A percentile compares a stretch with the other conserved stretches of the same genome.
These are phyloP conservation scores for Metridium senile DNA, from an alignment of 92 coral and sea anemone genomes.

Conservation along the genomic window DNA sequence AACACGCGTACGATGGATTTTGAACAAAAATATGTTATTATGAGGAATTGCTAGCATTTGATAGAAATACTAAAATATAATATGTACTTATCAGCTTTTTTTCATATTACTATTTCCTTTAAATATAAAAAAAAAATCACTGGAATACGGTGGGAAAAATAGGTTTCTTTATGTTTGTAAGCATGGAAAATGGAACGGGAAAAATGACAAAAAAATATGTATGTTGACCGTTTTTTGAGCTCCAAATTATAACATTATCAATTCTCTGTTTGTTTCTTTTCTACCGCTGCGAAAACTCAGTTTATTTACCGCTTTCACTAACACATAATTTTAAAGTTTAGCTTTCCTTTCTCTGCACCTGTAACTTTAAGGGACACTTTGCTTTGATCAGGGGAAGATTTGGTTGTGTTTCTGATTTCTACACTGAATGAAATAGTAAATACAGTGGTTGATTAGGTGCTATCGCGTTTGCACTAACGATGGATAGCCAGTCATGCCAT, in stretches of 20 bases:
- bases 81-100: too few relatives aligned
- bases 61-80: too few relatives aligned
- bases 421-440: background rate
- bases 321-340: conserved; percentile 1
- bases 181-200: too few relatives aligned
- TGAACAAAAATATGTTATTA: too few relatives aligned
- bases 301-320: background rate
- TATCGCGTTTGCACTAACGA: background rate
- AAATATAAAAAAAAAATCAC: too few relatives aligned
- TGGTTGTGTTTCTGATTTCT: background rate
- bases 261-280: background rate
- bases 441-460: background rate
- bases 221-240: too few relatives aligned
- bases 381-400: background rate
- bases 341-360: background rate
- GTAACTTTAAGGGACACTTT: background rate
- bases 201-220: too few relatives aligned
- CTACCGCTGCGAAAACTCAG: background rate
- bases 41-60: too few relatives aligned
- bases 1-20: too few relatives aligned
- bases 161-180: too few relatives aligned
- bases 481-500: background rate
- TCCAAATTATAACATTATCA: background rate
- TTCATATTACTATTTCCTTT: too few relatives aligned
- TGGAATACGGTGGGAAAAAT: too few relatives aligned